Percentiles rank a stretch among this genome's conserved stretches.
Evolutionary conservation across 30 jellyfish, hydroid and myxozoan species (phyloP).

Genomic region (Hydractinia symbiolongicarpus): DNA sequence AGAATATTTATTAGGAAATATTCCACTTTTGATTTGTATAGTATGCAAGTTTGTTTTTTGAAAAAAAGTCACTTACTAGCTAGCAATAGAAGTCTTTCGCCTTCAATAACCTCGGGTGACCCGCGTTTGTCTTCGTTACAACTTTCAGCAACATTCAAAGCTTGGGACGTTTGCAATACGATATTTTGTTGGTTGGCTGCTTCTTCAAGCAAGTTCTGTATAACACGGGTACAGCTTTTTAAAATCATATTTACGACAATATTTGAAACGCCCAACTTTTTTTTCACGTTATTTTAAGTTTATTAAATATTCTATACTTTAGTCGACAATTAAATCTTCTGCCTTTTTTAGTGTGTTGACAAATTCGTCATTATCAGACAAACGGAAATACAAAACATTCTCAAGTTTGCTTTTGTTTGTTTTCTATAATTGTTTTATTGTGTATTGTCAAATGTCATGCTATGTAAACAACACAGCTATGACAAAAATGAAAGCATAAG

Average conservation of each 20-base stretch:
- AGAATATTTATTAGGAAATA: too few species aligned
- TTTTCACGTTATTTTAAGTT: too few species aligned
- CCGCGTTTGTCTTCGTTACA: slow-evolving; percentile 78
- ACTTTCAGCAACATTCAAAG: slow-evolving; percentile 61
- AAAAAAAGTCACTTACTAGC: slow-evolving; percentile 57
- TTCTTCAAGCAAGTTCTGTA: slow-evolving; percentile 76
- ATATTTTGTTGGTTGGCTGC: slow-evolving; percentile 96
- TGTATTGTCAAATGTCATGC: too few species aligned
- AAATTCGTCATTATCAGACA: neutral
- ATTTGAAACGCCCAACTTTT: neutral
- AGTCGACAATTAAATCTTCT: too few species aligned
- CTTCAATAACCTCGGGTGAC: slow-evolving; percentile 97
- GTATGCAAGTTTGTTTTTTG: too few species aligned
- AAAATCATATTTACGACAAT: too few species aligned
- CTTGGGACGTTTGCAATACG: slow-evolving; percentile 94
- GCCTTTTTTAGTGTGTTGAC: neutral
- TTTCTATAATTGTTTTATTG: too few species aligned
- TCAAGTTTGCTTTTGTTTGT: too few species aligned
- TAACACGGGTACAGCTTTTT: neutral
- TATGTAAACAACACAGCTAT: too few species aligned
- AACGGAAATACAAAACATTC: neutral
- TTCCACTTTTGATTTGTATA: too few species aligned
- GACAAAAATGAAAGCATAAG: too few species aligned
- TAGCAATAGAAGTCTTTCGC: slow-evolving; percentile 83
- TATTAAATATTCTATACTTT: too few species aligned